Evolutionary conservation across 2,797 vertebrate species (phyloP).

Genomic region (Oreochromis grahami): DNA sequence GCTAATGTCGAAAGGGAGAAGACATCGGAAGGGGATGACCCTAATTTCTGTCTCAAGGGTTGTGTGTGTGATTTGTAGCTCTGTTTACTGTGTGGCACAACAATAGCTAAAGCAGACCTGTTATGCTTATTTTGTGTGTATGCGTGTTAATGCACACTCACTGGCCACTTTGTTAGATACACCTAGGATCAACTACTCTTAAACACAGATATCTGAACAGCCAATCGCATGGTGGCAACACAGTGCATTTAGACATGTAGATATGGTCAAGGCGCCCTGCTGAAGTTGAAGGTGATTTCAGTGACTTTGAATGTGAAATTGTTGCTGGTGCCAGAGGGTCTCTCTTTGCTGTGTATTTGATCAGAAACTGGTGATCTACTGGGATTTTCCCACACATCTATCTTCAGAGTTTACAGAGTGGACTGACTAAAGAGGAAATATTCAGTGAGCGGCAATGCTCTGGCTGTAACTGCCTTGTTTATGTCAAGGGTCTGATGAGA

Average conservation of each 20-base stretch:
- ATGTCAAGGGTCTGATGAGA: neutral
- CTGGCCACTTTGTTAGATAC: neutral
- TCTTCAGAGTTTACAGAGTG: neutral
- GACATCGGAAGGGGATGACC: conserved; percentile 19
- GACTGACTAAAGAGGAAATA: neutral
- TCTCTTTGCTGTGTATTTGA: neutral
- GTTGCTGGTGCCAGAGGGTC: neutral
- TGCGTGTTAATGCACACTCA: neutral
- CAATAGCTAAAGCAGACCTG: neutral
- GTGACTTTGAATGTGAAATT: neutral
- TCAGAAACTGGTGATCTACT: neutral
- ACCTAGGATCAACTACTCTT: neutral
- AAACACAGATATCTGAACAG: neutral
- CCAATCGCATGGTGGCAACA: neutral
- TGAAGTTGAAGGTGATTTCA: neutral
- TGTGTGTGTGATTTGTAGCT: neutral
- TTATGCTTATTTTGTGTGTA: neutral
- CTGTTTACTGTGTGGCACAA: neutral
- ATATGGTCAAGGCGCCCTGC: neutral
- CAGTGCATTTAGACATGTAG: neutral
- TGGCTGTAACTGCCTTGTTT: neutral
- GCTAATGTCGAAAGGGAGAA: conserved; percentile 50
- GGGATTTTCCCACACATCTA: neutral
- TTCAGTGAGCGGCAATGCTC: neutral
- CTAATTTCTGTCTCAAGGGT: neutral